These are phyloP conservation scores for Pelodiscus sinensis DNA, from an alignment of 2,113 vertebrate species.

Conservation along the genomic window DNA sequence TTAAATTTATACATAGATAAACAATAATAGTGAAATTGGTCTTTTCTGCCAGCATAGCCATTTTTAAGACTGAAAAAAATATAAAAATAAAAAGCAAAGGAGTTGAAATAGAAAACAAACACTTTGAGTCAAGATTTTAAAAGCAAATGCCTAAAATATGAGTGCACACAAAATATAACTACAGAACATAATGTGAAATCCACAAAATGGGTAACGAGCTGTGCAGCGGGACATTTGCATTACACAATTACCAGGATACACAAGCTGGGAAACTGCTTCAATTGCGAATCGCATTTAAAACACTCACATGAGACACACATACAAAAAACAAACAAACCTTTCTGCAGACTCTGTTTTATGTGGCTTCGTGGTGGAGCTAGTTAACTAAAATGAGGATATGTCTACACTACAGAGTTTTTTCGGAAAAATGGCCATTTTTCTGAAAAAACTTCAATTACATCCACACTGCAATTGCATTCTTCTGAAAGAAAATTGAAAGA, in stretches of 20 bases:
- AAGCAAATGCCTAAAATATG: neutral
- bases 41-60: neutral
- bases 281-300: neutral
- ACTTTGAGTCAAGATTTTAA: neutral
- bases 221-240: neutral
- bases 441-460: no score
- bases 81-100: neutral
- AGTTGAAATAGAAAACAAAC: neutral
- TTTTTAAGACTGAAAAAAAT: neutral
- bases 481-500: no score
- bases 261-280: neutral
- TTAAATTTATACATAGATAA: neutral
- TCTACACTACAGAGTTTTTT: no score
- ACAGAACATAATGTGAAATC: neutral
- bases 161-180: neutral
- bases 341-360: neutral
- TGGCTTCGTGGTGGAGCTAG: neutral
- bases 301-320: neutral
- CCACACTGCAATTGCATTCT: no score
- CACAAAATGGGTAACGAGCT: neutral
- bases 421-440: no score
- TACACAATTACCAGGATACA: neutral
- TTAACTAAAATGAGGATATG: neutral
- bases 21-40: neutral
- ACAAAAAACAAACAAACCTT: neutral